Evolutionary conservation across 1,140 invertebrate species (phyloP).

Genomic region (Heliconius hewitsoni): DNA sequence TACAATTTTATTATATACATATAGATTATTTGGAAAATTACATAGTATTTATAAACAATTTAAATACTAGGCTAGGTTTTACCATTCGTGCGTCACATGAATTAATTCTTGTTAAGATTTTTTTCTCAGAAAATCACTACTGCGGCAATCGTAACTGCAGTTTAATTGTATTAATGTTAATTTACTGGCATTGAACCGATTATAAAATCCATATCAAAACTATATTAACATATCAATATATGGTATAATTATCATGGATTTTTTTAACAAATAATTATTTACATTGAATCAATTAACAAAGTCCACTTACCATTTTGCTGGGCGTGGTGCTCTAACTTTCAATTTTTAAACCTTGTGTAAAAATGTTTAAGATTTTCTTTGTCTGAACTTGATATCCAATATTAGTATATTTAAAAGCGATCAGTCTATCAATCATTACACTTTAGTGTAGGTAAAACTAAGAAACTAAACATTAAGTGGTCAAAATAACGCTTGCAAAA

Average conservation of each 20-base stretch:
- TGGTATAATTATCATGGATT: background rate
- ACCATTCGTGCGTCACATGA: slow-evolving; percentile 32
- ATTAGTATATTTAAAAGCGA: background rate
- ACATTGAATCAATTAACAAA: background rate
- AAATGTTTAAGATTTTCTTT: background rate
- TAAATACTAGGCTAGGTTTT: slow-evolving; percentile 34
- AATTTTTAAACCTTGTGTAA: background rate
- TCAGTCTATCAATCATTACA: too few species aligned
- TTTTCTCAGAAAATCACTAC: slow-evolving; percentile 24
- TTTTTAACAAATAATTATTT: background rate
- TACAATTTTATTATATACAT: too few species aligned
- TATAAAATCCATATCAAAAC: slow-evolving; percentile 1
- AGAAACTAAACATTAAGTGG: too few species aligned
- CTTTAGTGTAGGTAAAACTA: too few species aligned
- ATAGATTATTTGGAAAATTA: slow-evolving; percentile 32
- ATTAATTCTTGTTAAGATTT: slow-evolving; percentile 18
- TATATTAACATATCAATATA: background rate
- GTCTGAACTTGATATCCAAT: background rate
- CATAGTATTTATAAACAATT: slow-evolving; percentile 30
- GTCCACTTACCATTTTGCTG: background rate
- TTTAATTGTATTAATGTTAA: slow-evolving; percentile 25
- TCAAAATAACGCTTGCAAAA: too few species aligned
- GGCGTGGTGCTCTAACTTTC: background rate
- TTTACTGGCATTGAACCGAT: background rate
- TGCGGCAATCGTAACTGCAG: slow-evolving; percentile 21